These are phyloP conservation scores for Synanthedon vespiformis DNA, from an alignment of 2,888 invertebrate genomes.

Conservation along the genomic window DNA sequence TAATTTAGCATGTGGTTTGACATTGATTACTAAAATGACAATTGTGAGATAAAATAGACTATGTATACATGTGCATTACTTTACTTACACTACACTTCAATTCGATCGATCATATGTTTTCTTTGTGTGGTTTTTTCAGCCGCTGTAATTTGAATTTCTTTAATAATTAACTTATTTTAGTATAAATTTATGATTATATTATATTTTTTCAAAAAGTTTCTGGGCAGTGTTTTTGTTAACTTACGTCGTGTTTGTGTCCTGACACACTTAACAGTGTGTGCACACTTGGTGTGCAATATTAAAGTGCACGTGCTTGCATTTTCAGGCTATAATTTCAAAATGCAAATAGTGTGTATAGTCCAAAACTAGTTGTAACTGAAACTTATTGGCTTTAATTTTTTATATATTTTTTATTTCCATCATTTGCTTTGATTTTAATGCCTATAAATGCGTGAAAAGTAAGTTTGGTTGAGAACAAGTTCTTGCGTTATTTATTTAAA, in stretches of 20 bases:
- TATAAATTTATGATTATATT: conserved; percentile 1
- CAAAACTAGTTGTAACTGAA: background rate
- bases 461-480: conserved; percentile 29
- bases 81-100: conserved; percentile 22
- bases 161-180: conserved; percentile 33
- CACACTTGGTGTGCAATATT: conserved; percentile 43
- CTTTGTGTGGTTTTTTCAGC: conserved; percentile 69
- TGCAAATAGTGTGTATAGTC: background rate
- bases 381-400: background rate
- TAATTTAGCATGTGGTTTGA: too few relatives aligned
- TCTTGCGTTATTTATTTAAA: conserved; percentile 41
- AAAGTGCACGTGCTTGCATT: conserved; percentile 63
- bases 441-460: conserved; percentile 31
- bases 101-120: conserved; percentile 71
- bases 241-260: too few relatives aligned
- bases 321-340: conserved; percentile 18
- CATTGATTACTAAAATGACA: conserved; percentile 4
- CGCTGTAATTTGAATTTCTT: conserved; percentile 66
- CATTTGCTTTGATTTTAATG: conserved; percentile 12
- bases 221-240: too few relatives aligned
- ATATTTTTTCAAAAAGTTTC: background rate
- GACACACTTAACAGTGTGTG: conserved; percentile 10
- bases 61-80: conserved; percentile 46
- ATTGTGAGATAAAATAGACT: conserved; percentile 41
- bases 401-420: background rate